Base-by-base conservation (phyloP, 2,797 vertebrate species). In the Phalloptychus januarius region DNA sequence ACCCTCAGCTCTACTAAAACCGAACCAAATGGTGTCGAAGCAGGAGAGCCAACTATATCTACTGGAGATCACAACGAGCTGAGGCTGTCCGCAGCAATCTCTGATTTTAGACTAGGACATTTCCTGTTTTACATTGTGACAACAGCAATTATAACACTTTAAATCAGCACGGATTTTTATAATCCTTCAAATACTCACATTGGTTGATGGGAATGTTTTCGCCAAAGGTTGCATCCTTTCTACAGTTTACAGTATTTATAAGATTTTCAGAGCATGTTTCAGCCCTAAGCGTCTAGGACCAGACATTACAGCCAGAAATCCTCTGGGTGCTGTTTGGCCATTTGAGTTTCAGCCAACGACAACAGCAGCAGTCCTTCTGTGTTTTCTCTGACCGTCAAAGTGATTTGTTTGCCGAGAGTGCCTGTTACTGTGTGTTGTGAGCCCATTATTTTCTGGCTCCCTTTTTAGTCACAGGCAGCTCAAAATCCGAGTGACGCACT, bases 401-500 rank as follows among this genome's bases (percentile, higher is more conserved):
- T 52, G 75, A 83, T 87, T 83, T 76, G 48, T 56, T 65, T 71
- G 76, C 78, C 65, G 38, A 77, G 45, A 54, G 58, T 31, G 28
- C 56, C 78, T 74, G 48, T 78, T 85, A 61, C 61, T 79, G 61
- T 73, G 36, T 67, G 76, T 73, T 79, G 76, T 77, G 78, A 79
- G 70, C 79, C 72, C 33, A 76, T 82, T 81, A 83, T 89, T 85
- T 85, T 82, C 44, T 89, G 81, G 74, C 82, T 83, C 88, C 79
- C 42, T 63, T 80, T 87, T 71, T 69, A 83, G 78, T 86, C 80
- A 79, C 77, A 81, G 72, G 87, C 31, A 77, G 52, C 77, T 81
- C 73, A 75, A 82, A 50, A 86, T 74, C 70, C 70, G 23, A 15
- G 18, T 80, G 80, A 81, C 65, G 72, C 44, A 50, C 67, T 78